phyloP scores from a whole-genome alignment of 2,113 vertebrate genomes.

The Penelope pileata region DNA sequence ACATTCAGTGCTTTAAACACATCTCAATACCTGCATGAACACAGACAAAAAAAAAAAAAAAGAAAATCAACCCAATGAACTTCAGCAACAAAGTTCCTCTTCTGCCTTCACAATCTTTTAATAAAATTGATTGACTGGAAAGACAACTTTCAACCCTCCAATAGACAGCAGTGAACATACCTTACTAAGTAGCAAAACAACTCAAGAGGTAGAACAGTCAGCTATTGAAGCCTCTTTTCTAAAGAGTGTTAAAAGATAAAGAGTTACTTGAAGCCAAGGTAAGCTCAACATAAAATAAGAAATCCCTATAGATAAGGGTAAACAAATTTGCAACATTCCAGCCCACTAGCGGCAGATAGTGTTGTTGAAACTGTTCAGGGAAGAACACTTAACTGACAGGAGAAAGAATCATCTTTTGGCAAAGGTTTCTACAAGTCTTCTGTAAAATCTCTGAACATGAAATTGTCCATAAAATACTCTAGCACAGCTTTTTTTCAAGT shows the following conservation, averaged over 20 bases:
- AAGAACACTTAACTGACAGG: neutral
- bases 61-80: rapidly evolving
- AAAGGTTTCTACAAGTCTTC: neutral
- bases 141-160: neutral
- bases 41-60: neutral
- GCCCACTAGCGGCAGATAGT: neutral
- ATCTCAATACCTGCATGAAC: neutral
- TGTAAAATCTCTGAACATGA: neutral
- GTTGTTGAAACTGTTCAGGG: neutral
- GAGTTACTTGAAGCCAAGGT: neutral
- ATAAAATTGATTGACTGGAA: neutral
- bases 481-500: neutral
- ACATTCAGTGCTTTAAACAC: neutral
- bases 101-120: neutral
- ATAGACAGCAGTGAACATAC: neutral
- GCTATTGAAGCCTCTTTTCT: neutral
- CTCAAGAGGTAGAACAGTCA: neutral
- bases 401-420: neutral
- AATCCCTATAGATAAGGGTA: neutral
- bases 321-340: neutral
- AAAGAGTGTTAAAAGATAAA: neutral
- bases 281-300: neutral
- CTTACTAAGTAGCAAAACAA: neutral
- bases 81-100: neutral
- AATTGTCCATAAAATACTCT: neutral